Evolutionary conservation across 2,113 vertebrate species (phyloP).

Genomic region (Dicaeum eximium): DNA sequence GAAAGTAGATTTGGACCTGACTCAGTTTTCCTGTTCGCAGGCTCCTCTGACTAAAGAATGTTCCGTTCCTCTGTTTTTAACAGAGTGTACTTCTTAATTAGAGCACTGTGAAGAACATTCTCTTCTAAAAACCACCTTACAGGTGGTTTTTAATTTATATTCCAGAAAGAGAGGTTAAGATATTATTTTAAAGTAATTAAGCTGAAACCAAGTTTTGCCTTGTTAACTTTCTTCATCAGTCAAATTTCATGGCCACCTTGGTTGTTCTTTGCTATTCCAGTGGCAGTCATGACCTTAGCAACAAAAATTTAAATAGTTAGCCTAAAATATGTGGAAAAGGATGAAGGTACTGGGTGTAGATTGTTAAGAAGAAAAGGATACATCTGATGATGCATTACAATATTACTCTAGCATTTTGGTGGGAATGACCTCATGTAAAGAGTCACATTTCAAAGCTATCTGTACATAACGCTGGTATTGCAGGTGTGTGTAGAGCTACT

Average conservation of each 20-base stretch:
- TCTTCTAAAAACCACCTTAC: neutral
- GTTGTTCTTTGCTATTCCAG: neutral
- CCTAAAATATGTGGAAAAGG: neutral
- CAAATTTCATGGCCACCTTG: neutral
- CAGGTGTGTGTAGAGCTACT: neutral
- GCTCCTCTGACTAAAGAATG: neutral
- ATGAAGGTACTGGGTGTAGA: neutral
- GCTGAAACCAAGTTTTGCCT: neutral
- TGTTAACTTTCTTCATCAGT: neutral
- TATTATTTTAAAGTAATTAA: neutral
- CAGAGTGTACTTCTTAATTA: neutral
- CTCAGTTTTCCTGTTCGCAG: neutral
- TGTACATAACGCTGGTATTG: neutral
- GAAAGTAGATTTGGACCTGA: neutral
- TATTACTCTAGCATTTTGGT: neutral
- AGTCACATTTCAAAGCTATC: neutral
- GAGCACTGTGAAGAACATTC: neutral
- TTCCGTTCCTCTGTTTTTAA: neutral
- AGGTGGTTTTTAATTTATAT: neutral
- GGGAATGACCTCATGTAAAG: neutral
- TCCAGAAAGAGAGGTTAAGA: neutral
- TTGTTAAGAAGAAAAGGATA: neutral
- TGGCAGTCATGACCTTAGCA: neutral
- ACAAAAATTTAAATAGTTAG: neutral
- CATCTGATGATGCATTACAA: neutral